A percentile compares a stretch with the other conserved stretches of the same genome.
Evolutionary conservation across 2,797 vertebrate genomes (phyloP).

Genomic region (Morelia viridis): DNA sequence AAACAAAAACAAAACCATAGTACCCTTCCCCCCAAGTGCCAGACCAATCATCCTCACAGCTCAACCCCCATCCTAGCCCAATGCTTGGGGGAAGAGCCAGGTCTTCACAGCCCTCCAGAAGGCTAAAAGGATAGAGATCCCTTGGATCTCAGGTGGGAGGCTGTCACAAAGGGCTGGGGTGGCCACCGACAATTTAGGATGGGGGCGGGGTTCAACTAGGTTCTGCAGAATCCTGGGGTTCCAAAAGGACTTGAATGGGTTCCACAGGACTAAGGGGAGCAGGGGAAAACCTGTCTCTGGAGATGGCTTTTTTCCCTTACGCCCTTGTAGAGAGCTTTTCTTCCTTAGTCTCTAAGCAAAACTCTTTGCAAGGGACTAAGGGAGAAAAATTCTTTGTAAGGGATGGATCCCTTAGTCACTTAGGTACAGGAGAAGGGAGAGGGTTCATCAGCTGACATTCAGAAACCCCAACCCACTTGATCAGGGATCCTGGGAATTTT

Average conservation of each 20-base stretch:
- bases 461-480: not conserved
- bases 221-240: not conserved
- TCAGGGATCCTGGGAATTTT: not conserved
- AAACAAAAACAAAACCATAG: not conserved
- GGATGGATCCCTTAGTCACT: not conserved
- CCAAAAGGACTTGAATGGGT: not conserved
- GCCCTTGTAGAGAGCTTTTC: not conserved
- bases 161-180: not conserved
- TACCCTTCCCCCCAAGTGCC: not conserved
- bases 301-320: not conserved
- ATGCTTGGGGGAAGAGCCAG: not conserved
- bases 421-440: not conserved
- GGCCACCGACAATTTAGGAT: not conserved
- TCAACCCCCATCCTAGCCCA: not conserved
- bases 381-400: not conserved
- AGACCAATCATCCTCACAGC: not conserved
- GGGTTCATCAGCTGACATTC: not conserved
- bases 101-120: not conserved
- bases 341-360: not conserved
- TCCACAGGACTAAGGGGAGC: not conserved
- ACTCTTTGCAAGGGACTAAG: not conserved
- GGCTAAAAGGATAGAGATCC: not conserved
- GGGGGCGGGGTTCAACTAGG: not conserved
- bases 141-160: not conserved
- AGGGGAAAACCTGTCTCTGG: not conserved